Evolutionary conservation across 1,140 invertebrate genomes (phyloP), one percentile per base, ranked within the genome.

Genomic region (Arion vulgaris): DNA sequence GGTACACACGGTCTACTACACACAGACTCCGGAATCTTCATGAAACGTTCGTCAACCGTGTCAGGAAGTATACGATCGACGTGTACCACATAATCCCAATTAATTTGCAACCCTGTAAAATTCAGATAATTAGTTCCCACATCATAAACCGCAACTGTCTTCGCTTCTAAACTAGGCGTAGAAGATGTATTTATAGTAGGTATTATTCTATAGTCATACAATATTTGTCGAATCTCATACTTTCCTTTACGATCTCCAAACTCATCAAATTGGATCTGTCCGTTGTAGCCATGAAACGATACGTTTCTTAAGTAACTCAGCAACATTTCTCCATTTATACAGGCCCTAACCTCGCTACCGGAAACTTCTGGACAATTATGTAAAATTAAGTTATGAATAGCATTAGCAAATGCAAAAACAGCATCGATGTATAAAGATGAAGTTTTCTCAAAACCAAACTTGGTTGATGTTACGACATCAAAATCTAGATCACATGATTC

Each of bases 1-100:
- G 57, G 7, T 15, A 9, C 32, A 73, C 86, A 86, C 0, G 83
- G 84, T 68, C 80, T 76, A 72, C 87, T 87, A 77, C 88, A 89
- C 13, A 82, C 76, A 19, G 86, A 86, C 62, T 85, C 84, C 23
- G 88, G 87, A 1, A 81, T 34, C 26, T 32, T 53, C 36, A 17
- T 2, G 9, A 36, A 23, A 11, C 19, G 36, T 9, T 2, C 9
- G 11, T 45, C 62, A 9, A 1, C 32, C 0, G 28, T 11, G 0
- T 36, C 0, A n/a, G 78, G 78, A 28, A 69, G 39, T 0, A 80
- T 38, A 2, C 62, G 19, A 34, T 80, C 78, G 15, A 15, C 17
- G 34, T 5, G 26, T n/a, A 32, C 45, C 23, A 71, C 2, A 26
- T 71, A 45, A 15, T 34, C 38, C 78, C 78, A 80, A 15, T 15